Evolutionary conservation across 2,113 vertebrate genomes (phyloP).

Genomic region (Machaerirhynchus nigripectus): DNA sequence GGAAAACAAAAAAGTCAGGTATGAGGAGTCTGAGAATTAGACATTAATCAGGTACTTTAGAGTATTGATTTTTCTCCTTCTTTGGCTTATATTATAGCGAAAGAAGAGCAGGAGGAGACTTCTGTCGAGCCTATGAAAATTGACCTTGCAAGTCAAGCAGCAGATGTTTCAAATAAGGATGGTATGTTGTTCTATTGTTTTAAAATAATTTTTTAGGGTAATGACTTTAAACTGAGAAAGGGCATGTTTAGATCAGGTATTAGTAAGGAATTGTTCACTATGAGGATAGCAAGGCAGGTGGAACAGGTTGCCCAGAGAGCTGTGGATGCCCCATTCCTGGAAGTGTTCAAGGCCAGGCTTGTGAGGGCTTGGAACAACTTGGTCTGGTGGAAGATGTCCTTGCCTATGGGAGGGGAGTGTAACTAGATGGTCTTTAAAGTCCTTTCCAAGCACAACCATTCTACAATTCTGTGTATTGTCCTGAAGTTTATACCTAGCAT

Average conservation of each 20-base stretch:
- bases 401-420: not conserved
- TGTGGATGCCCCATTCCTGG: not conserved
- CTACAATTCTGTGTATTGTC: not conserved
- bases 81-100: slow-evolving; percentile 16
- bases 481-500: not conserved
- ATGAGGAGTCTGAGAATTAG: not conserved
- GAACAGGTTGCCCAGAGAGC: not conserved
- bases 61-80: not conserved
- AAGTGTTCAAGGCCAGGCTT: not conserved
- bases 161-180: slow-evolving; percentile 53
- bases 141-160: slow-evolving; percentile 26
- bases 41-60: not conserved
- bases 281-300: not conserved
- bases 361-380: not conserved
- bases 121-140: slow-evolving; percentile 31
- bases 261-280: not conserved
- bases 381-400: not conserved
- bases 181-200: slow-evolving; percentile 48
- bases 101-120: slow-evolving; percentile 22
- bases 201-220: not conserved
- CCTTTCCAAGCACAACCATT: not conserved
- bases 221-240: not conserved
- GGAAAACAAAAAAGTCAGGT: not conserved
- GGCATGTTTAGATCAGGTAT: not conserved
- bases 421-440: no score